A percentile compares a stretch with the other conserved stretches of the same genome.
phyloP scores from a whole-genome alignment of 2,113 vertebrate genomes.

The Thamnophis sirtalis region DNA sequence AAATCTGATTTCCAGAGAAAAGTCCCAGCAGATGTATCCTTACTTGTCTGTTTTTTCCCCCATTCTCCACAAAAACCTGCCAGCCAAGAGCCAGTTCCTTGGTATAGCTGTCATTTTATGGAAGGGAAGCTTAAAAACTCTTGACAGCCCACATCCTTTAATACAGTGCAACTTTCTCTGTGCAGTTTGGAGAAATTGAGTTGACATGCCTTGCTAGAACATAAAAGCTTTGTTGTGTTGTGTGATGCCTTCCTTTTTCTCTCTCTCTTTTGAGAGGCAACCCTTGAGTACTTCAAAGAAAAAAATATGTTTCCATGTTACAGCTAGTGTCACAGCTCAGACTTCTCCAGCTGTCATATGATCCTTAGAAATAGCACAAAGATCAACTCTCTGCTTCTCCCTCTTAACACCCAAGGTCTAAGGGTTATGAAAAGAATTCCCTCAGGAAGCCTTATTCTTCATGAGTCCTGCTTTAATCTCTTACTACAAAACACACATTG shows the following conservation, averaged over 20 bases:
- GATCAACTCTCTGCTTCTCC: not conserved
- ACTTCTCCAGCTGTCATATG: not conserved
- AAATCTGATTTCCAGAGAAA: not conserved
- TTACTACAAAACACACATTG: not conserved
- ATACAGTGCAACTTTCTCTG: not conserved
- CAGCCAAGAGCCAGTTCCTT: not conserved
- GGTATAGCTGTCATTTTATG: not conserved
- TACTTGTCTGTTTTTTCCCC: not conserved
- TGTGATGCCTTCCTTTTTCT: not conserved
- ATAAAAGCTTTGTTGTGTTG: not conserved
- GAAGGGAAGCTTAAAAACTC: not conserved
- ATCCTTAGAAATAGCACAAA: not conserved
- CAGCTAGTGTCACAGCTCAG: not conserved
- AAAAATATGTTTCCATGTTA: not conserved
- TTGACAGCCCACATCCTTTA: not conserved
- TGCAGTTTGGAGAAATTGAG: not conserved
- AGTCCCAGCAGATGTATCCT: not conserved
- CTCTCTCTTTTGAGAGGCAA: not conserved
- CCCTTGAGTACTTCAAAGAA: not conserved
- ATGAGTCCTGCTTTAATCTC: not conserved
- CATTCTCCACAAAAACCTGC: not conserved
- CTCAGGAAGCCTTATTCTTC: not conserved
- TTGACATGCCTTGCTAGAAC: not conserved
- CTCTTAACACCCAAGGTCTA: not conserved
- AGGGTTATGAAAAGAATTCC: not conserved